These are phyloP conservation scores for Oreochromis aureus DNA, from an alignment of 2,113 vertebrate genomes.

Conservation along the genomic window DNA sequence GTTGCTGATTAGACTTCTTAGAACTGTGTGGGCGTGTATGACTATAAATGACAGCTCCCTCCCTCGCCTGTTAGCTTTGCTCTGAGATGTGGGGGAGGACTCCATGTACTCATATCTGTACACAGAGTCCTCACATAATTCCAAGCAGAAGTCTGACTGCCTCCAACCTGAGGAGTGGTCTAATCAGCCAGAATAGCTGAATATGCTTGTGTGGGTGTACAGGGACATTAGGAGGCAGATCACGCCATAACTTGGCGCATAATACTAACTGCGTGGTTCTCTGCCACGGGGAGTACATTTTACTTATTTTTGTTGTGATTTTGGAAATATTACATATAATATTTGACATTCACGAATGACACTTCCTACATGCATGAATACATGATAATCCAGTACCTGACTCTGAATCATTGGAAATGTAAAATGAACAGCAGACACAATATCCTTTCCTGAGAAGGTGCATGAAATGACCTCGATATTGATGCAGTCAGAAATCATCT, in stretches of 20 bases:
- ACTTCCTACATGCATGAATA: not conserved
- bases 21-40: not conserved
- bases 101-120: not conserved
- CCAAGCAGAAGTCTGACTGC: not conserved
- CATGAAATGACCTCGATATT: not conserved
- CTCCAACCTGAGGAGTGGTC: not conserved
- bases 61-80: not conserved
- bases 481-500: not conserved
- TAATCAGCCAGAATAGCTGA: not conserved
- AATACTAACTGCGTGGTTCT: not conserved
- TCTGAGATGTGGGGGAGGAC: not conserved
- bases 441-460: not conserved
- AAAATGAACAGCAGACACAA: not conserved
- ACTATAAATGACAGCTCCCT: not conserved
- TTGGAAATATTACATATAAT: not conserved
- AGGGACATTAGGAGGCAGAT: not conserved
- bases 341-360: not conserved
- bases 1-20: not conserved
- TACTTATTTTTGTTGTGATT: not conserved
- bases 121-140: not conserved
- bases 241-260: not conserved
- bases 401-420: not conserved
- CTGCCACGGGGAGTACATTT: not conserved
- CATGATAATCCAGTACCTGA: not conserved
- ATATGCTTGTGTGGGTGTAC: not conserved